These are phyloP conservation scores for Crepidodera aurea DNA, from an alignment of 2,888 invertebrate genomes.

Conservation along the genomic window DNA sequence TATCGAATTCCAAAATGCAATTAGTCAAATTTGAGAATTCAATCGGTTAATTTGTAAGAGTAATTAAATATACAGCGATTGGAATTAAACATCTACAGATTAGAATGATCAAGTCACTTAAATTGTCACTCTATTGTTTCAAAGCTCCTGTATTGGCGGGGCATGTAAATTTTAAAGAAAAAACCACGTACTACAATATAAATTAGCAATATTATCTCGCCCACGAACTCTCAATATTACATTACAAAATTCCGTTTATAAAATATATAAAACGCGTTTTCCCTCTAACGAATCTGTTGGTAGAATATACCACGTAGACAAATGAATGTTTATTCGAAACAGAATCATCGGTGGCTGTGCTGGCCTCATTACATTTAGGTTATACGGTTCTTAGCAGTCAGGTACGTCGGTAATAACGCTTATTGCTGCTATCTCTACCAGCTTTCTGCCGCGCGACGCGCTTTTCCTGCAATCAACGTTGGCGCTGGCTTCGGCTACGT, in stretches of 20 bases:
- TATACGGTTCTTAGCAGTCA: constrained; percentile 45
- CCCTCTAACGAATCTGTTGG: constrained; percentile 32
- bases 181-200: not conserved
- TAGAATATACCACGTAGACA: constrained; percentile 39
- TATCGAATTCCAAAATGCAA: constrained; percentile 31
- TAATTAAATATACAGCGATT: too few species aligned
- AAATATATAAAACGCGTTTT: constrained; percentile 10
- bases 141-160: too few species aligned
- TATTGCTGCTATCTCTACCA: constrained; percentile 52
- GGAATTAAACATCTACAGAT: too few species aligned
- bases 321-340: constrained; percentile 40
- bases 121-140: too few species aligned
- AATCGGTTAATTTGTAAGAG: too few species aligned
- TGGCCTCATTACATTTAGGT: constrained; percentile 26
- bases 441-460: constrained; percentile 1
- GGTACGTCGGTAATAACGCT: constrained; percentile 54
- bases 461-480: not conserved
- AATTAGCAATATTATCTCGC: constrained; percentile 1
- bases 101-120: too few species aligned
- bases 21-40: constrained; percentile 33
- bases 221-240: constrained; percentile 11
- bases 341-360: constrained; percentile 20
- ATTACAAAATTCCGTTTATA: not conserved
- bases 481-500: constrained; percentile 47
- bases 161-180: too few species aligned